These are phyloP conservation scores for Indicator indicator DNA, from an alignment of 2,113 vertebrate species.

Conservation along the genomic window DNA sequence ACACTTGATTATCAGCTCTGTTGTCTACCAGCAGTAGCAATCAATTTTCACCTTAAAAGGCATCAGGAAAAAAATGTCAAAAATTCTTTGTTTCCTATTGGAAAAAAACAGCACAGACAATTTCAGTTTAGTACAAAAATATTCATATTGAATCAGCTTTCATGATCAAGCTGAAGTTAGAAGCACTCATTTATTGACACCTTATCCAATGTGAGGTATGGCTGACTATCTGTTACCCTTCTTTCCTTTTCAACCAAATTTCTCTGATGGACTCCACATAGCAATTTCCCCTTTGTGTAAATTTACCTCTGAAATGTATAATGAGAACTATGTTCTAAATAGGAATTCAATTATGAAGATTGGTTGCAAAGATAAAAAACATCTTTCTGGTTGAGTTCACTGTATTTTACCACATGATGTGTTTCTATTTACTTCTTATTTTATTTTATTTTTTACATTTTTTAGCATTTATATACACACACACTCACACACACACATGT, in stretches of 20 bases:
- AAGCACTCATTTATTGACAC: neutral
- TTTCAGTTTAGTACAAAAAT: neutral
- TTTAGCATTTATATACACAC: rapidly evolving
- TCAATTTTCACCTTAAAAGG: neutral
- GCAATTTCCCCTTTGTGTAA: neutral
- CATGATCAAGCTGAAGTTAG: neutral
- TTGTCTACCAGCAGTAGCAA: neutral
- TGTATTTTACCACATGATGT: neutral
- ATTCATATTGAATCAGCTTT: neutral
- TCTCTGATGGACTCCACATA: neutral
- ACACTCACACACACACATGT: rapidly evolving
- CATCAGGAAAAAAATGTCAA: neutral
- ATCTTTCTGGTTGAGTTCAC: neutral
- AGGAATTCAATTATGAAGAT: neutral
- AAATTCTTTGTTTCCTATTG: neutral
- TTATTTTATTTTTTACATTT: rapidly evolving
- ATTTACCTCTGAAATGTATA: neutral
- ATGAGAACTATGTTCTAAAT: neutral
- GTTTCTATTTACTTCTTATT: neutral
- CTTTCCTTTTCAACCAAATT: neutral
- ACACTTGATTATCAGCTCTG: neutral
- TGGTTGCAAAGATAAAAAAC: neutral
- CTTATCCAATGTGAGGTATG: neutral
- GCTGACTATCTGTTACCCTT: neutral
- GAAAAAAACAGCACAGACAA: neutral